Evolutionary conservation across 2,797 vertebrate genomes (phyloP).

Genomic region (Parotocinclus haroldoi): DNA sequence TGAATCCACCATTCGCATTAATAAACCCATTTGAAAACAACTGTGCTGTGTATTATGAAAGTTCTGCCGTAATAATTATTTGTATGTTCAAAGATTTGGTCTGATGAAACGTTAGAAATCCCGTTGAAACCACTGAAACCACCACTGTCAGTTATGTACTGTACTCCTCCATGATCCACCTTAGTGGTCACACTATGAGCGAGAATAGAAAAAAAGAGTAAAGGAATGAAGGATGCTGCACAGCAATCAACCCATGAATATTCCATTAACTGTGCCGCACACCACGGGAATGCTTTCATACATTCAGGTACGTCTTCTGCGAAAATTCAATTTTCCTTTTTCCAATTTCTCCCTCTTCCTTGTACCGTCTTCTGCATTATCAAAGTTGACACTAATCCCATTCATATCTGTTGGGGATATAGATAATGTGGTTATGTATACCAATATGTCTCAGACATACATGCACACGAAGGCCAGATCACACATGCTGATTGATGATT

Average conservation of each 20-base stretch:
- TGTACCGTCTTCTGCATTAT: slow-evolving; percentile 70
- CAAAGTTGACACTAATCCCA: slow-evolving; percentile 76
- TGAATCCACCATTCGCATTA: not conserved
- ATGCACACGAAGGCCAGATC: slow-evolving; percentile 24
- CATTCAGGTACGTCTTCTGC: slow-evolving; percentile 68
- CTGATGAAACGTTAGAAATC: not conserved
- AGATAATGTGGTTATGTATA: slow-evolving; percentile 69
- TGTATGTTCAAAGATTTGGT: not conserved
- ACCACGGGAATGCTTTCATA: slow-evolving; percentile 64
- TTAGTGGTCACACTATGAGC: slow-evolving; percentile 26
- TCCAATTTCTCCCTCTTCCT: slow-evolving; percentile 70
- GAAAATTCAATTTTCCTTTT: slow-evolving; percentile 77
- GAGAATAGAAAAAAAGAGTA: slow-evolving; percentile 20
- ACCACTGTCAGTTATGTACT: too few species aligned
- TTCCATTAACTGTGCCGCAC: slow-evolving; percentile 73
- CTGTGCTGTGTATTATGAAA: not conserved
- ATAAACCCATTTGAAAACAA: not conserved
- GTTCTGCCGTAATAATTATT: not conserved
- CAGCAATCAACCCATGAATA: slow-evolving; percentile 72
- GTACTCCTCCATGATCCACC: too few species aligned
- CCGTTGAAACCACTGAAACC: too few species aligned
- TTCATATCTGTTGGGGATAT: slow-evolving; percentile 68
- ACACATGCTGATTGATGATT: not conserved
- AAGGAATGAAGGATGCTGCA: slow-evolving; percentile 51
- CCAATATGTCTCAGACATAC: slow-evolving; percentile 46